These are phyloP conservation scores for Euthynnus affinis DNA, from an alignment of 2,797 vertebrate species.

Conservation along the genomic window DNA sequence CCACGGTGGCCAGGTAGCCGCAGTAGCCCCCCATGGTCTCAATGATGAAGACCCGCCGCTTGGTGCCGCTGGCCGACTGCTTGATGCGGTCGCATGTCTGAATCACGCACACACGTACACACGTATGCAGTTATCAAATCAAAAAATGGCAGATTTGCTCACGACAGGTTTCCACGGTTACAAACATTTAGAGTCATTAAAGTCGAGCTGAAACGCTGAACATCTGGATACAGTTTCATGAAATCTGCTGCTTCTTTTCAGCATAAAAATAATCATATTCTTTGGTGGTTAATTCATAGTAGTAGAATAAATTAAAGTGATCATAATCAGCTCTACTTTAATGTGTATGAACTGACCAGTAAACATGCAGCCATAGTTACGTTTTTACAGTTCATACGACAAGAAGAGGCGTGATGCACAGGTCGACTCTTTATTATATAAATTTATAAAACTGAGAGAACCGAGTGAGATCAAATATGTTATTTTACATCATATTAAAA, in stretches of 20 bases:
- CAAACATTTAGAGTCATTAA: not conserved
- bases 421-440: conserved; percentile 16
- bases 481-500: not conserved
- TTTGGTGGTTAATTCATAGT: too few species aligned
- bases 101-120: conserved; percentile 31
- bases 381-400: not conserved
- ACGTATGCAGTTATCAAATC: not conserved
- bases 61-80: conserved; percentile 96
- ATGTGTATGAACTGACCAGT: not conserved
- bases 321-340: conserved; percentile 28
- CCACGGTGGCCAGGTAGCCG: conserved; percentile 96
- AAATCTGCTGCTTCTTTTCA: too few species aligned
- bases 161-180: not conserved
- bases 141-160: too few species aligned
- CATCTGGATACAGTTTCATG: too few species aligned
- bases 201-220: too few species aligned
- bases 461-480: not conserved
- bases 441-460: not conserved
- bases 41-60: conserved; percentile 96
- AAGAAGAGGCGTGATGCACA: conserved; percentile 28
- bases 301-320: not conserved
- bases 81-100: conserved; percentile 92
- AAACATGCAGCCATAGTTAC: conserved; percentile 7
- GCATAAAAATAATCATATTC: too few species aligned
- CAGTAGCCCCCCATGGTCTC: conserved; percentile 98